Base-by-base conservation (phyloP, 2,797 vertebrate species). In the Ctenochaetus hawaiiensis region DNA sequence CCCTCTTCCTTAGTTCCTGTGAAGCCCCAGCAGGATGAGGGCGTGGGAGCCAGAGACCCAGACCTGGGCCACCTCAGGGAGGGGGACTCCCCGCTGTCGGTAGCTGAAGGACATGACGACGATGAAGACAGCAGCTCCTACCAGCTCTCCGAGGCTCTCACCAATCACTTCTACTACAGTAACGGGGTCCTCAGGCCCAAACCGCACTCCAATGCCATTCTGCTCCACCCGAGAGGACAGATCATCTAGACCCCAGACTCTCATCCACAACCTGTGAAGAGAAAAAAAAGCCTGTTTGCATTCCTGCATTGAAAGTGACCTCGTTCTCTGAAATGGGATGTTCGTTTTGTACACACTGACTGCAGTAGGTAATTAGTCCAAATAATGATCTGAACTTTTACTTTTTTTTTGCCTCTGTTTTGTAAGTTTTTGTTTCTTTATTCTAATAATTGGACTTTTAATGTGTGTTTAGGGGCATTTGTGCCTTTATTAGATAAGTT, bases 81-180 rank as follows among this genome's bases (percentile, higher is more conserved):
- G 48, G 67, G 16, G 11, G 72, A 66, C n/a, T 66, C 72, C 8
- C 77, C 89, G 0, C 73, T 75, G 58, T 68, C 78, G 10, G 80
- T 63, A 39, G 82, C 64, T 8, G 85, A 87, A n/a, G 89, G 57
- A 7, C 83, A 60, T 0, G 84, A 86, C 13, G 89, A 93, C 0
- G 91, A 93, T 2, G 83, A 90, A 0, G 68, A 87, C 17, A 78
- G 82, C 4, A 72, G 69, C 7, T 91, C 93, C 1, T 90, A 93
- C 70, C 95, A 94, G 72, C 92, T 99, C 89, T 95, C 97, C 0
- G 94, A 96, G 76, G 95, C 96, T 1, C 93, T 97, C 79, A 92
- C 79, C 16, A 96, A 96, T 77, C 96, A 98, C 90, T 99, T 99
- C 45, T 94, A 97, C 78, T 95, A 92, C 84, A 96, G 96, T 57